Percentiles rank a stretch among this genome's conserved stretches.
Evolutionary conservation across 2,888 invertebrate genomes (phyloP).

Genomic region (Melieria omissa): DNA sequence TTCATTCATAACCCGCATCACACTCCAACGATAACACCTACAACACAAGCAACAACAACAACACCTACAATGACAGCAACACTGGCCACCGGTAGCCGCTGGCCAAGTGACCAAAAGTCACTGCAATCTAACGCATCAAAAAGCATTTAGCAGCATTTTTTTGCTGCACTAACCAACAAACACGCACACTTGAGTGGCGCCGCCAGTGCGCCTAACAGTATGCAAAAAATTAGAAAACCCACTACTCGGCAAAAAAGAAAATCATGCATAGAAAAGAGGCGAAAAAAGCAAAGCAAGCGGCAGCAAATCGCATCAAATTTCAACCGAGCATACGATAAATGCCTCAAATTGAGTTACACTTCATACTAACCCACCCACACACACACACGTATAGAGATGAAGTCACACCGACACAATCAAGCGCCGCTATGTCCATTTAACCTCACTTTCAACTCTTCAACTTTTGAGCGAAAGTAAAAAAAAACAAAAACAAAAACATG

Average conservation of each 20-base stretch:
- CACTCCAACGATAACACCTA: too few species aligned
- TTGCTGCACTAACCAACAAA: neutral
- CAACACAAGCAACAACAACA: too few species aligned
- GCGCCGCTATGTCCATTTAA: too few species aligned
- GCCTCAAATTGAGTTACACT: slow-evolving; percentile 65
- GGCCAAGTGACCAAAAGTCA: slow-evolving; percentile 1
- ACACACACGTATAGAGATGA: neutral
- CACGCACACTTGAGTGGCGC: neutral
- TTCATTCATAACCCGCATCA: too few species aligned
- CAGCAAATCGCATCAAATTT: slow-evolving; percentile 38
- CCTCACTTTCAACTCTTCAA: too few species aligned
- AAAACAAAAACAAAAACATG: slow-evolving; percentile 9
- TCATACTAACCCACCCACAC: neutral
- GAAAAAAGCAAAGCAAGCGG: slow-evolving; percentile 7
- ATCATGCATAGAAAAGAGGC: slow-evolving; percentile 11
- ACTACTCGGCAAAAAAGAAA: slow-evolving; percentile 3
- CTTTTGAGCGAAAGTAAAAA: neutral
- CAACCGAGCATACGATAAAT: slow-evolving; percentile 60
- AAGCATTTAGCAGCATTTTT: slow-evolving; percentile 41
- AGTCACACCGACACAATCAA: neutral
- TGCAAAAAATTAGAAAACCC: neutral
- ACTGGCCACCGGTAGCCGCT: too few species aligned
- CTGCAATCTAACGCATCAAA: slow-evolving; percentile 35
- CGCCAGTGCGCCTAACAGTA: slow-evolving; percentile 21
- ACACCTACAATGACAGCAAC: too few species aligned